Evolutionary conservation across 2,888 invertebrate species (phyloP), one percentile per base, ranked within the genome.

Genomic region (Vannuccia rotundouncinata): DNA sequence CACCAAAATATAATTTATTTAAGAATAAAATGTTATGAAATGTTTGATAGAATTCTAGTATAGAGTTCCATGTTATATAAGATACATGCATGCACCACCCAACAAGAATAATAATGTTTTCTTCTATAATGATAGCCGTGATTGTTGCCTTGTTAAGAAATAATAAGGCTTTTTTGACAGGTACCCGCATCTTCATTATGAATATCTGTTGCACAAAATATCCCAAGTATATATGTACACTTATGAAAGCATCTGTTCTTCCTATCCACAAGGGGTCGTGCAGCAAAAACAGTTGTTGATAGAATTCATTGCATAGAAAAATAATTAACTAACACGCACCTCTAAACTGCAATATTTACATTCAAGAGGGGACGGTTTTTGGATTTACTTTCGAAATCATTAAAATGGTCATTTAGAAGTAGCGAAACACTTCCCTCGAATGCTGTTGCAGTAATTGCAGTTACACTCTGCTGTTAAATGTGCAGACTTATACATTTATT

Each of bases 181-280:
- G n/a, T n/a, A 45, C 5, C 45, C 5, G 45, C 5, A 13, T 45
- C 45, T 45, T 13, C 17, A 17, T 45, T 45, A 45, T 17, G 17
- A 45, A 5, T 5, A 45, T 45, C 45, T 13, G 45, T 45, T 45
- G 45, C 45, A 45, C 45, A 45, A 45, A 45, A 45, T 45, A 45
- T 13, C 45, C 5, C 17, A 45, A n/a, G n/a, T n/a, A n/a, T n/a
- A n/a, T n/a, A n/a, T n/a, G n/a, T n/a, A n/a, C n/a, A n/a, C n/a
- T n/a, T n/a, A n/a, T n/a, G n/a, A n/a, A n/a, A 66, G 66, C 66
- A 66, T 66, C 66, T 66, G 66, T 66, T 66, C 66, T 66, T 66
- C 25, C 22, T 22, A 66, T 66, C 66, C 66, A 5, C 66, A 66
- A 66, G 66, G 66, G 66, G 66, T 66, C 66, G 66, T 66, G 66